Evolutionary conservation across 64 coral and sea anemone species (phyloP).

Genomic region (Orbicella faveolata): DNA sequence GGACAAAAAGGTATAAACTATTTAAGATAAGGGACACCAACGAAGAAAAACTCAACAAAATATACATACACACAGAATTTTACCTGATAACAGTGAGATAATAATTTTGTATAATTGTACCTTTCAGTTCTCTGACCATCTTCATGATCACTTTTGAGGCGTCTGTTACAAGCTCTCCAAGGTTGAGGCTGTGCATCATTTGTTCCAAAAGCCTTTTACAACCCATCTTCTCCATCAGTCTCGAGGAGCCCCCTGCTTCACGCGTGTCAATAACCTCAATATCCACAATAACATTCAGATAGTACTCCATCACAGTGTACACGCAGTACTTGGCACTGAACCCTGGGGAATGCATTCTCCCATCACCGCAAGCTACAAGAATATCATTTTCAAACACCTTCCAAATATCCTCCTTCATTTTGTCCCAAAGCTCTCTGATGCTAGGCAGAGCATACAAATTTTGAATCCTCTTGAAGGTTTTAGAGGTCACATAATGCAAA

Average conservation of each 20-base stretch:
- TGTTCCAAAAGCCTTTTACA: conserved; percentile 34
- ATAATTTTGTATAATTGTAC: not conserved
- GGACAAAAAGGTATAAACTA: no score
- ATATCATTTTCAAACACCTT: conserved; percentile 18
- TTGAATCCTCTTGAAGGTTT: conserved; percentile 29
- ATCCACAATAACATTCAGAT: conserved; percentile 18
- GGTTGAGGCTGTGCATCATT: conserved; percentile 6
- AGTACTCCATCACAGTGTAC: conserved; percentile 53
- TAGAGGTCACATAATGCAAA: conserved; percentile 19
- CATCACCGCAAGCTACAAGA: conserved; percentile 37
- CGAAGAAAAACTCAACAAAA: no score
- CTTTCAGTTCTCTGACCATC: conserved; percentile 21
- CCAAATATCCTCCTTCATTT: conserved; percentile 29
- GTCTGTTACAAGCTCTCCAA: not conserved
- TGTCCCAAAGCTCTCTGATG: conserved; percentile 5
- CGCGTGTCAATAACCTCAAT: no score
- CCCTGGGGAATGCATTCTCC: conserved; percentile 51
- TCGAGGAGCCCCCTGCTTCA: no score
- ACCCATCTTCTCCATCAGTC: conserved; percentile 42
- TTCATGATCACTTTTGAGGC: not conserved
- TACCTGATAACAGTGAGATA: no score
- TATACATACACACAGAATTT: no score
- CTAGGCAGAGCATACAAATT: conserved; percentile 42
- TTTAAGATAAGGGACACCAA: no score
- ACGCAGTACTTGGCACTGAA: conserved; percentile 55